Evolutionary conservation across 2,113 vertebrate species (phyloP).

Genomic region (Ginglymostoma cirratum): DNA sequence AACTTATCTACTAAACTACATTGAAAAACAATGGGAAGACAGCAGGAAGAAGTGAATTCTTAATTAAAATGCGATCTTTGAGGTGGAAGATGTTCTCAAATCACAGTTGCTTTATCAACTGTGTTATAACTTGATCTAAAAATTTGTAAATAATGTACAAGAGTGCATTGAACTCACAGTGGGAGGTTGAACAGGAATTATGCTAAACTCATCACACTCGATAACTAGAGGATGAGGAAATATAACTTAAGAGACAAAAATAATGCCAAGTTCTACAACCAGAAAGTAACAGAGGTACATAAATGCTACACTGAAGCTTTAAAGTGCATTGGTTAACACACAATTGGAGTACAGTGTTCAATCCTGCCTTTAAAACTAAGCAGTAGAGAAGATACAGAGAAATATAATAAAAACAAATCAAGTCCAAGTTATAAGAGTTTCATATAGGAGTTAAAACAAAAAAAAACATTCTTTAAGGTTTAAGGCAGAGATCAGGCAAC

Average conservation of each 20-base stretch:
- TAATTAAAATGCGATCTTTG: background rate
- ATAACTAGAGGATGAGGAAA: background rate
- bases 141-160: background rate
- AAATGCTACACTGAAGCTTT: background rate
- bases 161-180: background rate
- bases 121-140: background rate
- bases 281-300: background rate
- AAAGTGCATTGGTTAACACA: background rate
- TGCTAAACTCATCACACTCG: background rate
- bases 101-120: background rate
- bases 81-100: background rate
- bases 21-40: background rate
- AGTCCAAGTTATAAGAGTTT: too few species aligned
- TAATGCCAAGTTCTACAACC: background rate
- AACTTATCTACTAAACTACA: background rate
- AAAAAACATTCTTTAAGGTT: background rate
- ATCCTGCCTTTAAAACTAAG: background rate
- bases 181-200: background rate
- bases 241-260: background rate
- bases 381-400: background rate
- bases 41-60: background rate
- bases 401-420: background rate
- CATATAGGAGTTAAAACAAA: too few species aligned
- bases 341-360: background rate
- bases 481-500: background rate